phyloP scores from a whole-genome alignment of 2,113 vertebrate species.

The Anarhynchus alexandrinus region DNA sequence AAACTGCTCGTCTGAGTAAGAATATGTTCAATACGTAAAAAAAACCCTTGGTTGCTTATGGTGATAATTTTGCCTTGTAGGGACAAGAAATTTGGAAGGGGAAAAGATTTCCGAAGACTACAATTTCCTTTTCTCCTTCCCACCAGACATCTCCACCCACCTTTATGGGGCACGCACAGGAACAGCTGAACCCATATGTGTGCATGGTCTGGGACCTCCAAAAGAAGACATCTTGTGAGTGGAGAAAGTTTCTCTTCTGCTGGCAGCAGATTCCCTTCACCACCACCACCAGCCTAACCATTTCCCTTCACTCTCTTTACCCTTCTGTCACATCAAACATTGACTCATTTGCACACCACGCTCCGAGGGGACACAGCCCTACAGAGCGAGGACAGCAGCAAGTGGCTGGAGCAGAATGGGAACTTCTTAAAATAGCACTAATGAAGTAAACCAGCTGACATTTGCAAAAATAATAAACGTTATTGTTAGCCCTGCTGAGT shows the following conservation, averaged over 20 bases:
- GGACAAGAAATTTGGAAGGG: not conserved
- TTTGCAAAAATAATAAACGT: not conserved
- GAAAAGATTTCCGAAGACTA: not conserved
- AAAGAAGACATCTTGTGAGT: not conserved
- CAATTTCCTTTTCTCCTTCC: not conserved
- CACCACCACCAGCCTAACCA: not conserved
- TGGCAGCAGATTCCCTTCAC: not conserved
- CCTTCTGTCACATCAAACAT: not conserved
- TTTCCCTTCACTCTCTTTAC: not conserved
- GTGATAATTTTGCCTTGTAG: not conserved
- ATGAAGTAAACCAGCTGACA: slow-evolving; percentile 30
- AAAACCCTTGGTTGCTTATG: not conserved
- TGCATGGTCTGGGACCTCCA: not conserved
- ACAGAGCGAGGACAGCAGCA: not conserved
- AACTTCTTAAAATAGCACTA: slow-evolving; percentile 17
- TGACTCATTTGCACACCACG: not conserved
- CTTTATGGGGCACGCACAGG: not conserved
- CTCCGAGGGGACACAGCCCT: not conserved
- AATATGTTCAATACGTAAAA: not conserved
- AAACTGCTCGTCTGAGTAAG: not conserved
- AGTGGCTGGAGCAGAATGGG: slow-evolving; percentile 3
- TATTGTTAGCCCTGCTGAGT: not conserved
- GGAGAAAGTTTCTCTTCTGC: not conserved
- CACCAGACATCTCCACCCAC: not conserved
- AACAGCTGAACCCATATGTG: not conserved